Base-by-base conservation (phyloP, 2,113 vertebrate genomes). In the Hippocampus barbouri region DNA sequence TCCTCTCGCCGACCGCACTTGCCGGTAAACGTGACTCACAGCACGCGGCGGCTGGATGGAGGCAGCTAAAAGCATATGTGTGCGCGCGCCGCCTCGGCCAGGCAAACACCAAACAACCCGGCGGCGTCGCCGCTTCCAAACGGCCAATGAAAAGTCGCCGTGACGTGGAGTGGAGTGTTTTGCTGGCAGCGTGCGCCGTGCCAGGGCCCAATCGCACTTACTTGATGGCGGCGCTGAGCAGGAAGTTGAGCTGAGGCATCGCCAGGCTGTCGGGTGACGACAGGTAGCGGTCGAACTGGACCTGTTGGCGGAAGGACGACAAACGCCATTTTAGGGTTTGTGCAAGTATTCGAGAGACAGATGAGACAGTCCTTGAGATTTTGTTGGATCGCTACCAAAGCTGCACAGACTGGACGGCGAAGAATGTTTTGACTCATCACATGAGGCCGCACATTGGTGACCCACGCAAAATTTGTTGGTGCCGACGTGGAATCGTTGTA, bases 221-320 rank as follows among this genome's bases (percentile, higher is more conserved):
- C 97, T 95, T 99, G 78, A 99, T 95, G 69, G 96, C 94, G 34
- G 95, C 93, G 68, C 97, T 99, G 54, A 99, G 93, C 71, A 99
- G 95, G 76, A 97, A 97, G 90, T 95, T 98, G 87, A 98, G 92
- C 81, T 99, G 97, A 9, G 95, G 92, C 95, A 98, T 96, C 79
- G 96, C 56, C 1, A 98, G 88, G 25, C 93, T 94, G 88, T 99
- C 97, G 18, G 97, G 96, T 16, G 95, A 96, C 1, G 96, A 94
- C 40, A 99, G 85, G 79, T 98, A 99, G 21, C 96, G 95, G 88
- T 99, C 97, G 88, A 99, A 99, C 87, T 99, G 97, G 77, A 93
- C 94, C 97, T 99, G 83, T 53, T 21, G 78, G 77, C 1, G 21
- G 8, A 21, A 21, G 7, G 62, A 12, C 5, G 9, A n/a, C 9